phyloP scores from a whole-genome alignment of 1,140 invertebrate genomes.

The Tetragonula clypearis region DNA sequence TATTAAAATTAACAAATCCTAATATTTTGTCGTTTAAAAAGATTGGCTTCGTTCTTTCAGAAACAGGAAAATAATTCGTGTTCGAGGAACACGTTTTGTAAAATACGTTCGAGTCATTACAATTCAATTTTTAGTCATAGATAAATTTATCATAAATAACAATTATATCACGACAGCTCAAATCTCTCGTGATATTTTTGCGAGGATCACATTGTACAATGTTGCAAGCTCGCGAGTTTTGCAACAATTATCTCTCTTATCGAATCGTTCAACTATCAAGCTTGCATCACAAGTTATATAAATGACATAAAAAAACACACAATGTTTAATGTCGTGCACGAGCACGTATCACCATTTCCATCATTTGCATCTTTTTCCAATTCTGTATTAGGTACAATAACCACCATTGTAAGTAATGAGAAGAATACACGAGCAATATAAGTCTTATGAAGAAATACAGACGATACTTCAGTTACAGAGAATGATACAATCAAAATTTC shows the following conservation, averaged over 20 bases:
- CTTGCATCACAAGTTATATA: not conserved
- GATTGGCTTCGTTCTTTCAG: not conserved
- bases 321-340: not conserved
- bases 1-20: too few species aligned
- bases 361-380: not conserved
- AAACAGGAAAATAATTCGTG: not conserved
- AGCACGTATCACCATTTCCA: not conserved
- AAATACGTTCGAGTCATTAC: not conserved
- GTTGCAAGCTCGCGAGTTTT: not conserved
- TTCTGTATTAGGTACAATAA: too few species aligned
- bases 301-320: not conserved
- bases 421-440: too few species aligned
- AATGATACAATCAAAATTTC: too few species aligned
- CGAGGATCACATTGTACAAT: not conserved
- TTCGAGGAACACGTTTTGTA: not conserved
- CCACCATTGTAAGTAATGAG: too few species aligned
- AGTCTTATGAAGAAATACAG: too few species aligned
- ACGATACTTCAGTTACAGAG: too few species aligned
- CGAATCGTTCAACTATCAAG: not conserved
- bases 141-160: not conserved
- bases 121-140: not conserved
- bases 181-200: not conserved
- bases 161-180: not conserved
- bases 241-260: not conserved
- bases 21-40: too few species aligned